phyloP scores from a whole-genome alignment of 2,888 invertebrate genomes.

The Scaptomyza caliginosa region DNA sequence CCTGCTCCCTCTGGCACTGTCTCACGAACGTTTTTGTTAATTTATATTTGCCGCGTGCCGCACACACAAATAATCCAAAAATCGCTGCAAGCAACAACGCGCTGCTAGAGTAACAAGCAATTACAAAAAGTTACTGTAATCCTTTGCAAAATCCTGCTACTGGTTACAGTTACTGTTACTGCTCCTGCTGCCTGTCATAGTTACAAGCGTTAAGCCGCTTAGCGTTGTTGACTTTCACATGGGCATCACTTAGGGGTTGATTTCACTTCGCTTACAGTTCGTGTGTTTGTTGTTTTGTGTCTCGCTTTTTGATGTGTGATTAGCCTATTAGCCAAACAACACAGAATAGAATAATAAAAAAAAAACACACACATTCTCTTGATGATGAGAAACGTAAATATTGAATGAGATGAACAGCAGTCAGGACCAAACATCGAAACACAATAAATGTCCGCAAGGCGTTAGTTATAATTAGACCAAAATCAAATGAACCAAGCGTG shows the following conservation, averaged over 20 bases:
- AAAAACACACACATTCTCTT: slow-evolving; percentile 50
- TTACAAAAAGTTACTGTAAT: slow-evolving; percentile 80
- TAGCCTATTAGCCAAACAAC: slow-evolving; percentile 79
- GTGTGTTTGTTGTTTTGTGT: slow-evolving; percentile 58
- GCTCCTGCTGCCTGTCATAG: slow-evolving; percentile 60
- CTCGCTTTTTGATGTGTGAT: slow-evolving; percentile 76
- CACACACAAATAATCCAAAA: slow-evolving; percentile 56
- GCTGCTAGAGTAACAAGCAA: slow-evolving; percentile 79
- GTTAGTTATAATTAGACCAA: slow-evolving; percentile 48
- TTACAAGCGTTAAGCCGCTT: slow-evolving; percentile 82
- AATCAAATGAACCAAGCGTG: slow-evolving; percentile 50
- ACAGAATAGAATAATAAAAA: slow-evolving; percentile 15
- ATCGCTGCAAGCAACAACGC: slow-evolving; percentile 59
- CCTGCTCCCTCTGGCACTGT: slow-evolving; percentile 7
- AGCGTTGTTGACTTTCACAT: slow-evolving; percentile 83
- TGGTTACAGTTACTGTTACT: slow-evolving; percentile 1
- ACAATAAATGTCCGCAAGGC: slow-evolving; percentile 64
- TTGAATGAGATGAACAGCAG: slow-evolving; percentile 62
- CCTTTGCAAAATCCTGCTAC: slow-evolving; percentile 42
- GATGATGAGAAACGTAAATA: slow-evolving; percentile 80
- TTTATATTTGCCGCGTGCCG: slow-evolving; percentile 78
- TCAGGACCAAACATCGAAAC: slow-evolving; percentile 14
- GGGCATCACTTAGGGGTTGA: slow-evolving; percentile 72
- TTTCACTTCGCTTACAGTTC: slow-evolving; percentile 15
- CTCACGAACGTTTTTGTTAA: slow-evolving; percentile 72